Conservation (phyloP, 2,113 vertebrate species). For the Sminthopsis crassicaudata region DNA sequence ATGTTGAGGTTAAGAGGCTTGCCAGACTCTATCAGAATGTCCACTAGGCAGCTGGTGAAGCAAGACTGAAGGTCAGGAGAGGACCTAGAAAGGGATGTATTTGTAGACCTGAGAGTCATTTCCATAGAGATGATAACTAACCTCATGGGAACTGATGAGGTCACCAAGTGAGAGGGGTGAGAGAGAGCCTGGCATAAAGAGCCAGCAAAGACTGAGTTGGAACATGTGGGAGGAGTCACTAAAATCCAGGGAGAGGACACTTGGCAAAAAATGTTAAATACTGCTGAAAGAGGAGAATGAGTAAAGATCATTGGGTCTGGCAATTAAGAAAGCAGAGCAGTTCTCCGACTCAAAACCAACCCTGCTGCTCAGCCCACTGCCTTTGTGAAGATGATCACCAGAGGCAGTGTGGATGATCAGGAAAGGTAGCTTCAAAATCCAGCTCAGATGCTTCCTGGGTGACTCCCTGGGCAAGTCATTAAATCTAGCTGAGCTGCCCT, state of each 20-base stretch:
- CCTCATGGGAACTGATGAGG: not conserved
- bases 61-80: not conserved
- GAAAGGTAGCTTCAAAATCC: not conserved
- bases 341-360: not conserved
- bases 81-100: not conserved
- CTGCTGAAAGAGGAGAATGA: not conserved
- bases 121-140: not conserved
- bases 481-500: not conserved
- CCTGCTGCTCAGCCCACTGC: not conserved
- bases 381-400: not conserved
- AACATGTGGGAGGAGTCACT: not conserved
- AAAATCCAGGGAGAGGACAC: no score
- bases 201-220: not conserved
- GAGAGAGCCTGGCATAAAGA: not conserved
- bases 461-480: not conserved
- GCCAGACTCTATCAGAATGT: not conserved
- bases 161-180: not conserved
- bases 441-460: not conserved
- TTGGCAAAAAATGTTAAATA: not conserved
- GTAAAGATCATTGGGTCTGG: not conserved
- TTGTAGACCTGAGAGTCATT: not conserved
- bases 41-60: not conserved
- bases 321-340: not conserved
- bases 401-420: not conserved
- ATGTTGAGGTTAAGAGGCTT: not conserved